These are phyloP conservation scores for Picus viridis DNA, from an alignment of 2,797 vertebrate genomes.

Conservation along the genomic window DNA sequence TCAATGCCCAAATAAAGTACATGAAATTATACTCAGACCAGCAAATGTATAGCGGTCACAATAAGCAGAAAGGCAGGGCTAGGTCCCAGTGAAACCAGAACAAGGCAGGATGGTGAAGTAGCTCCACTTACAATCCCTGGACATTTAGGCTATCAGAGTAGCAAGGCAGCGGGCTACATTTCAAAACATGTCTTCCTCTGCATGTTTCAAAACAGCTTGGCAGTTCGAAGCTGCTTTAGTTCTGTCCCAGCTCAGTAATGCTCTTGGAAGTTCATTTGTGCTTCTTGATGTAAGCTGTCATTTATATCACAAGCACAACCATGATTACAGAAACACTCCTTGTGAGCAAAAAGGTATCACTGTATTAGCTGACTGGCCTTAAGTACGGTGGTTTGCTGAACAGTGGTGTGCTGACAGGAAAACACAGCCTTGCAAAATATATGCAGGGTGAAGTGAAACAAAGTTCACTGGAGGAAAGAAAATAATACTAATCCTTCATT, in stretches of 20 bases:
- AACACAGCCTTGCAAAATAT: constrained; percentile 73
- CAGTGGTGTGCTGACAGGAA: constrained; percentile 74
- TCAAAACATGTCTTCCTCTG: constrained; percentile 61
- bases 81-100: not conserved
- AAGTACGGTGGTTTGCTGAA: constrained; percentile 69
- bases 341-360: constrained; percentile 66
- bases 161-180: constrained; percentile 32
- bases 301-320: constrained; percentile 52
- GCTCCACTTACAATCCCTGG: constrained; percentile 38
- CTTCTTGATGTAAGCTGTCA: constrained; percentile 72
- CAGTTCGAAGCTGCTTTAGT: constrained; percentile 64
- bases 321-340: constrained; percentile 67
- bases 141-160: constrained; percentile 41
- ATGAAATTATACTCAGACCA: not conserved
- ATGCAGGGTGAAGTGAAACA: constrained; percentile 76
- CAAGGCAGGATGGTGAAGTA: not conserved
- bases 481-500: constrained; percentile 81
- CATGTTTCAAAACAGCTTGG: constrained; percentile 57
- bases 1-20: not conserved
- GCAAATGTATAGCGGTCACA: not conserved
- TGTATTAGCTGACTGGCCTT: constrained; percentile 69
- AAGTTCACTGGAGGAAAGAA: constrained; percentile 80
- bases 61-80: not conserved
- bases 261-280: constrained; percentile 72
- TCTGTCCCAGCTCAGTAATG: constrained; percentile 62